phyloP scores from a whole-genome alignment of 2,113 vertebrate species.

The Lynx canadensis region DNA sequence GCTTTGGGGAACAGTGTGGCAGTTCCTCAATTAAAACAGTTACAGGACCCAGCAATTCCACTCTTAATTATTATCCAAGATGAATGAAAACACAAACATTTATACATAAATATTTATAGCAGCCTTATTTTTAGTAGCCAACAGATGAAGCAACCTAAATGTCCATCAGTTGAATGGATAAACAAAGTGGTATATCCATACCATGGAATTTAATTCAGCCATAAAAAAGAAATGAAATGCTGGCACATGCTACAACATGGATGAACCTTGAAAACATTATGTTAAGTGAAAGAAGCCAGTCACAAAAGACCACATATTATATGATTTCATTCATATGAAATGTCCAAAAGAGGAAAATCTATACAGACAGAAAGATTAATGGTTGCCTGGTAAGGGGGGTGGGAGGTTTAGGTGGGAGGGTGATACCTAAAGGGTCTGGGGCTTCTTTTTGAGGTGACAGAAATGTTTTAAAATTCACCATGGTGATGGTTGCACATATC shows the following conservation, averaged over 20 bases:
- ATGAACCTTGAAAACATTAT: slow-evolving; percentile 28
- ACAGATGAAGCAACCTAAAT: background rate
- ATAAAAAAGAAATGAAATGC: background rate
- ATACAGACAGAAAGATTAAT: background rate
- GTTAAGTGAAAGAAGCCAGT: background rate
- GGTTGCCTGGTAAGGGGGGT: background rate
- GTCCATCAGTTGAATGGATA: background rate
- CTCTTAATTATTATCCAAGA: background rate
- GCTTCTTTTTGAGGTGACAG: background rate
- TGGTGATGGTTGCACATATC: background rate
- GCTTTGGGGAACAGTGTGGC: background rate
- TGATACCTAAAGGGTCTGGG: background rate
- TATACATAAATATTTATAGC: background rate
- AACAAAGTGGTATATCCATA: background rate
- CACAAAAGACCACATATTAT: background rate
- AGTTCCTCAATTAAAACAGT: background rate
- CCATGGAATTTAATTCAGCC: background rate
- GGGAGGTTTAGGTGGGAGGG: background rate
- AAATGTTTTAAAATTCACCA: background rate
- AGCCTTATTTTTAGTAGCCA: background rate
- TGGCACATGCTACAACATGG: background rate
- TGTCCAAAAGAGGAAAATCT: background rate
- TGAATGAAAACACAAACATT: slow-evolving; percentile 12
- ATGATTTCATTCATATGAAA: background rate
- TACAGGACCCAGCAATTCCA: background rate